These are phyloP conservation scores for Oreamnos americanus DNA, from an alignment of 2,113 vertebrate genomes.

Conservation along the genomic window DNA sequence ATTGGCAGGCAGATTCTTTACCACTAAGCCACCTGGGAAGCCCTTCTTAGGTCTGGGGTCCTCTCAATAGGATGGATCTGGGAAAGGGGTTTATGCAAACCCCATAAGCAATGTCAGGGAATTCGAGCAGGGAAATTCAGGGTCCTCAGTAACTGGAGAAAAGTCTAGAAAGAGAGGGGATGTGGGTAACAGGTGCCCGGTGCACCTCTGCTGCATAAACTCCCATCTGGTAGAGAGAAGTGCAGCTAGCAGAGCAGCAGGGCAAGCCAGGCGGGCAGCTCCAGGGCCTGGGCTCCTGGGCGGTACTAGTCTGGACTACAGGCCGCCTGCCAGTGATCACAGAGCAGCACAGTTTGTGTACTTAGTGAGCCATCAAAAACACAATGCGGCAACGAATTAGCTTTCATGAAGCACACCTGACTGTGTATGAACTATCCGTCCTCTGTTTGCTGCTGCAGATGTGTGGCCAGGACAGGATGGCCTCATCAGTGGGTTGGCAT, in stretches of 20 bases:
- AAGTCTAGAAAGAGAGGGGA: background rate
- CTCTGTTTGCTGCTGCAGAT: background rate
- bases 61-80: background rate
- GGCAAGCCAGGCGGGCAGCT: too few species aligned
- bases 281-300: too few species aligned
- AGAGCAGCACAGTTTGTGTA: background rate
- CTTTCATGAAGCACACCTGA: background rate
- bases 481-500: background rate
- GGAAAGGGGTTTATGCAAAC: background rate
- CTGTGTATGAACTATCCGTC: background rate
- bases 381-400: background rate
- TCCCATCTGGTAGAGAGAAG: background rate
- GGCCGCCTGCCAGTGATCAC: background rate
- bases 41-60: background rate
- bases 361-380: background rate
- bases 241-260: background rate
- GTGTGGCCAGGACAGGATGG: too few species aligned
- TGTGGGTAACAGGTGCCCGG: background rate
- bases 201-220: fast-evolving
- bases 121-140: background rate
- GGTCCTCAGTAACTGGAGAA: background rate
- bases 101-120: background rate
- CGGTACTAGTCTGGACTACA: background rate
- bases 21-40: background rate
- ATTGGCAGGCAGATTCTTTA: background rate